A percentile compares a stretch with the other conserved stretches of the same genome.
These are phyloP conservation scores for Grammomys surdaster DNA, from an alignment of 2,113 vertebrate species.

Conservation along the genomic window DNA sequence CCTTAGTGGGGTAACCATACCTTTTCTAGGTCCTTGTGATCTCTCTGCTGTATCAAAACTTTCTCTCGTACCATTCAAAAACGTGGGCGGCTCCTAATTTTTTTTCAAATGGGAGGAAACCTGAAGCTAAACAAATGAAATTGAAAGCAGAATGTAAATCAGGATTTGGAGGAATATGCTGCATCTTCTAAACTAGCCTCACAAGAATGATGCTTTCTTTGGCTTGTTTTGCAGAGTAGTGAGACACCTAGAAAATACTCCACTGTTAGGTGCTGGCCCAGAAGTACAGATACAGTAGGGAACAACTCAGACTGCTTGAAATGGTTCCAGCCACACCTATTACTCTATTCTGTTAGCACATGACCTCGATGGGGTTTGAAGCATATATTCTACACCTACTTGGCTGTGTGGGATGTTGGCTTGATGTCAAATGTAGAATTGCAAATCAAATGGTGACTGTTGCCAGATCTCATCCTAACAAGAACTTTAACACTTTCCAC, in stretches of 20 bases:
- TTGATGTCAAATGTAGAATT: neutral
- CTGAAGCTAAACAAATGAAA: slow-evolving; percentile 7
- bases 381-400: neutral
- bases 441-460: neutral
- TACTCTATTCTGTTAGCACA: neutral
- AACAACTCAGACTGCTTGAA: neutral
- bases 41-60: neutral
- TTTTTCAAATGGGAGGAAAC: neutral
- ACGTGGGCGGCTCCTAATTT: neutral
- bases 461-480: neutral
- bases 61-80: neutral
- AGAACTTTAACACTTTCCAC: neutral
- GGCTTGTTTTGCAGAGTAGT: neutral
- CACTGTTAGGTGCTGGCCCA: neutral
- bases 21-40: neutral
- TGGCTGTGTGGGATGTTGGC: neutral
- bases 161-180: neutral
- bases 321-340: neutral
- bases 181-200: neutral
- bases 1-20: neutral
- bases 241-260: neutral
- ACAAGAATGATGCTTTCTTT: neutral
- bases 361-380: neutral
- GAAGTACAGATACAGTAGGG: neutral
- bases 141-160: neutral